Base-by-base conservation (phyloP, 2,797 vertebrate species). In the Moxostoma hubbsi region DNA sequence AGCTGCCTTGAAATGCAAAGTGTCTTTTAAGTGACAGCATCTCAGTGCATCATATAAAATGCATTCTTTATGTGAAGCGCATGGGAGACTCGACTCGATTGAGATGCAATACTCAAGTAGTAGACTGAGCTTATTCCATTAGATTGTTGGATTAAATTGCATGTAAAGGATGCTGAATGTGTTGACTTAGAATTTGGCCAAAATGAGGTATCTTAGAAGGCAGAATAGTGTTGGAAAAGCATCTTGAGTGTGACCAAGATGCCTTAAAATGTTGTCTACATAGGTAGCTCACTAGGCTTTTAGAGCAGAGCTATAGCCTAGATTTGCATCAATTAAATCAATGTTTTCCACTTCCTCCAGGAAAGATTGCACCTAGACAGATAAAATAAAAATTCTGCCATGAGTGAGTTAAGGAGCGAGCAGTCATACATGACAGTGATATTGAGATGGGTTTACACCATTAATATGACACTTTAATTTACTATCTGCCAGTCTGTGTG, bases 381-480 rank as follows among this genome's bases (percentile, higher is more conserved):
- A 2, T 24, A 24, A 24, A 24, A 24, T n/a, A 24, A 24, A 24
- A 24, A 24, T 24, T 24, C 24, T 24, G 24, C 24, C 13, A 9
- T 5, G 46, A 8, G 15, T 43, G 65, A 15, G 54, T 77, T 68
- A 68, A 68, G 51, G 65, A 51, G 65, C 45, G 51, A 69, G 36
- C 75, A 77, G 18, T 77, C 18, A 7, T 75, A 47, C 16, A 65
- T 54, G 71, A 68, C 82, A 71, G 65, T 36, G 53, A 75, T 61
- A 61, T 73, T 59, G 46, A 81, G 80, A 73, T 84, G 79, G 61
- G 47, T 76, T 84, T 76, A 79, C 51, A 75, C 55, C 51, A 53
- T 76, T 81, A 75, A 76, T 84, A 78, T 79, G 83, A 84, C 83
- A 79, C 72, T 65, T 75, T 57, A 84, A 80, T 84, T 84, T 79